phyloP scores from a whole-genome alignment of 2,888 invertebrate species.

The Tromatobia lineatoria region DNA sequence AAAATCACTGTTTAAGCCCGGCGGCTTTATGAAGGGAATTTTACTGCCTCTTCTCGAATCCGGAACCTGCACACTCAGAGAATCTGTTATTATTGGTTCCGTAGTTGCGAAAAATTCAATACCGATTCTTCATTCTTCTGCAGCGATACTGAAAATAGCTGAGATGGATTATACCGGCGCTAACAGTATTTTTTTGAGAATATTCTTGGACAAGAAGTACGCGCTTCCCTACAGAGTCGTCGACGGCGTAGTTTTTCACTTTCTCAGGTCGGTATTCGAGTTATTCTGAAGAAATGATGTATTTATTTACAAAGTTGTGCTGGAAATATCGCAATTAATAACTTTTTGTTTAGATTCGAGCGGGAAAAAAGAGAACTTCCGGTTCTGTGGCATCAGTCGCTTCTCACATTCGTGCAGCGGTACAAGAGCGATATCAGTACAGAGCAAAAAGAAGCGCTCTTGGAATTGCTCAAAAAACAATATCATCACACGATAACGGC shows the following conservation, averaged over 20 bases:
- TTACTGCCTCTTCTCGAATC: slow-evolving; percentile 92
- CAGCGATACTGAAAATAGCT: slow-evolving; percentile 97
- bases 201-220: slow-evolving; percentile 98
- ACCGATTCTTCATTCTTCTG: slow-evolving; percentile 97
- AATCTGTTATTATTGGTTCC: slow-evolving; percentile 98
- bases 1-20: slow-evolving; percentile 98
- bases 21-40: slow-evolving; percentile 98
- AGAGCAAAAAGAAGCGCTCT: slow-evolving; percentile 95
- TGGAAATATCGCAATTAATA: slow-evolving; percentile 25
- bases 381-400: slow-evolving; percentile 98
- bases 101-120: slow-evolving; percentile 96
- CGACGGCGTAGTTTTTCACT: slow-evolving; percentile 98
- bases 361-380: slow-evolving; percentile 94
- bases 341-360: slow-evolving; percentile 89
- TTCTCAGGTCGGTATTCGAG: slow-evolving; percentile 90
- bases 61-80: slow-evolving; percentile 97
- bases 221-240: slow-evolving; percentile 98
- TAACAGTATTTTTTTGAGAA: slow-evolving; percentile 97
- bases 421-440: slow-evolving; percentile 98
- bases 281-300: not conserved
- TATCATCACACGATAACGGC: slow-evolving; percentile 90
- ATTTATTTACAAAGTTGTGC: not conserved
- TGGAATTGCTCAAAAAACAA: slow-evolving; percentile 92
- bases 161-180: slow-evolving; percentile 99
- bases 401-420: slow-evolving; percentile 96